phyloP scores from a whole-genome alignment of 2,797 vertebrate genomes.

The Erithacus rubecula region DNA sequence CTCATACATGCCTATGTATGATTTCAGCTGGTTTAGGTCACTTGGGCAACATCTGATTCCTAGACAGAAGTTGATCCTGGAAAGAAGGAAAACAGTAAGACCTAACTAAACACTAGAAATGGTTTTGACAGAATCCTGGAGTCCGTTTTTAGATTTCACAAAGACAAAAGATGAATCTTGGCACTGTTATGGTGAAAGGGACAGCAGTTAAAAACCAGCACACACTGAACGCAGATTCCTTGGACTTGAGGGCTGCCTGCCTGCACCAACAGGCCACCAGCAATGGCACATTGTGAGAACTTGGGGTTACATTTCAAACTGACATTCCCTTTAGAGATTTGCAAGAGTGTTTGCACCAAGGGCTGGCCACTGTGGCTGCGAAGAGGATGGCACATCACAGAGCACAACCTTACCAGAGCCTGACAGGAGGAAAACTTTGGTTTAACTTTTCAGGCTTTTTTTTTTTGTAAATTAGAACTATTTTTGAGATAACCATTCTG shows the following conservation, averaged over 20 bases:
- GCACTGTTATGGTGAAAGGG: neutral
- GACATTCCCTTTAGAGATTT: neutral
- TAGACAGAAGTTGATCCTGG: slow-evolving; percentile 10
- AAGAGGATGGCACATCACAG: neutral
- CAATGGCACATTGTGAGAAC: neutral
- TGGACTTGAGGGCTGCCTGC: neutral
- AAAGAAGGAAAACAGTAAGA: slow-evolving; percentile 8
- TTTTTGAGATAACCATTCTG: neutral
- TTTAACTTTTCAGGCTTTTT: slow-evolving; percentile 58
- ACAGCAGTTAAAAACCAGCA: neutral
- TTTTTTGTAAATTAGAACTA: slow-evolving; percentile 6
- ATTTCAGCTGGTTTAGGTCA: neutral
- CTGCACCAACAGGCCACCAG: neutral
- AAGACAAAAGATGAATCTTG: neutral
- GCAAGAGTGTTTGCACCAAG: neutral
- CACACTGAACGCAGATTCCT: neutral
- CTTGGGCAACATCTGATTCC: neutral
- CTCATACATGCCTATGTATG: neutral
- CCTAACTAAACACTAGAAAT: neutral
- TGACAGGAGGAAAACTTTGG: slow-evolving; percentile 69
- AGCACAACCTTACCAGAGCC: slow-evolving; percentile 15
- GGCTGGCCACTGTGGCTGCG: neutral
- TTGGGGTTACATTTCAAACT: neutral
- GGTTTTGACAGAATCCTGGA: slow-evolving; percentile 12
- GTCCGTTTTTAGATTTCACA: neutral